Evolutionary conservation across 2,888 invertebrate genomes (phyloP), one percentile per base, ranked within the genome.

Genomic region (Euplexia lucipara): DNA sequence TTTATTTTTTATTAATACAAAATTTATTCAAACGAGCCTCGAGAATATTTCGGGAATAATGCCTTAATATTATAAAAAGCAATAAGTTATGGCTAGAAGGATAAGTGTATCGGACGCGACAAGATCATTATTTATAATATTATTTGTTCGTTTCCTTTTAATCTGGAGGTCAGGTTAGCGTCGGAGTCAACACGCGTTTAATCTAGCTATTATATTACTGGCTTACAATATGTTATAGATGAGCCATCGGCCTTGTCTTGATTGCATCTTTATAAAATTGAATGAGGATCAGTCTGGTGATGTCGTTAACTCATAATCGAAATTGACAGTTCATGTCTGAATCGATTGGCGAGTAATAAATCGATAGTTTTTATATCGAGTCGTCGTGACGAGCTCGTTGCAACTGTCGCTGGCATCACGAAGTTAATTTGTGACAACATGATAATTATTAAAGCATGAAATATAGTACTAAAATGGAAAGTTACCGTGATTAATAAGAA

Each of bases 1-100:
- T 91, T 93, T 91, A 90, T 90, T 92, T 93, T 92, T 93, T 93
- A 91, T 92, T 91, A 92, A 92, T 91, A 93, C 82, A 90, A 87
- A 94, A 92, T 92, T 93, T 94, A 94, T 94, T 94, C 91, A 92
- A 92, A 92, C 90, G 89, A 88, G 82, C 57, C 83, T 85, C 88
- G 85, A 85, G 88, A 88, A 91, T 90, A 90, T 92, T 93, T 92
- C 86, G 90, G 90, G 87, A 89, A 92, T 93, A 93, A 93, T 90
- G 81, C 90, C 83, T 88, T 90, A 88, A 91, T 92, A 90, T 90
- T 88, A 88, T 90, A 91, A 92, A 92, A 92, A 88, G 88, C 89
- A 84, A 92, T 94, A 93, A 89, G 84, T 94, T 93, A 94, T 87
- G 87, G 83, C 88, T 91, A 89, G 89, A 83, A 86, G 90, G 90